Percentiles rank a stretch among this genome's conserved stretches.
phyloP scores from a whole-genome alignment of 2,797 vertebrate genomes.

The Thripadectes ignobilis region DNA sequence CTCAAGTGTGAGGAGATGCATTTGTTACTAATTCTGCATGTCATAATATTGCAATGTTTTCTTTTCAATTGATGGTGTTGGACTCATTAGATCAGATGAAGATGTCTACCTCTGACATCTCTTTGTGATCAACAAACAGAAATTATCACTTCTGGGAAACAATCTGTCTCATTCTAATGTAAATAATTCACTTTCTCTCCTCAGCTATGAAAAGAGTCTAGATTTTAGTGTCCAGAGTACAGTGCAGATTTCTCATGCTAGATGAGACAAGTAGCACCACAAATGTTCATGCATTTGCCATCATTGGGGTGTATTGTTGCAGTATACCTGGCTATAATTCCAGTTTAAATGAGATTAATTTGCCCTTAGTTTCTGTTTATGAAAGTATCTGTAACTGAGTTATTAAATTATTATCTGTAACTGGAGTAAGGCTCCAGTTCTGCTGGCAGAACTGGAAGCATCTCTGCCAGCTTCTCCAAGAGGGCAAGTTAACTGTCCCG shows the following conservation, averaged over 20 bases:
- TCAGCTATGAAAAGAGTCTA: not conserved
- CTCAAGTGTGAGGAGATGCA: not conserved
- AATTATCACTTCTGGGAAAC: not conserved
- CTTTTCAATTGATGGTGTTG: not conserved
- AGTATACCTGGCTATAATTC: not conserved
- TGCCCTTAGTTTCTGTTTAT: not conserved
- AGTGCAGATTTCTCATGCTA: not conserved
- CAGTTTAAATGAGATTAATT: not conserved
- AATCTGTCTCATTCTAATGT: not conserved
- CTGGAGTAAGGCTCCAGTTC: not conserved
- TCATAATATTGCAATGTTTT: not conserved
- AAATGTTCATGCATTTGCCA: not conserved
- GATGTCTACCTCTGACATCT: not conserved
- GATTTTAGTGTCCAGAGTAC: not conserved
- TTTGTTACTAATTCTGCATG: not conserved
- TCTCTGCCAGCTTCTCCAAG: not conserved
- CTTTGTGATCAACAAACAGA: not conserved
- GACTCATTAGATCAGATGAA: not conserved
- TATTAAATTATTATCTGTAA: not conserved
- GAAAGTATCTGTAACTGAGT: not conserved
- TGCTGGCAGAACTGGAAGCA: not conserved
- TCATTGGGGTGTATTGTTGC: not conserved
- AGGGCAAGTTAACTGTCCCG: not conserved
- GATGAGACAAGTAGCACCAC: rapidly evolving
- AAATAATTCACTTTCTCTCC: not conserved